phyloP scores from a whole-genome alignment of 2,797 vertebrate genomes.

The Falco biarmicus region DNA sequence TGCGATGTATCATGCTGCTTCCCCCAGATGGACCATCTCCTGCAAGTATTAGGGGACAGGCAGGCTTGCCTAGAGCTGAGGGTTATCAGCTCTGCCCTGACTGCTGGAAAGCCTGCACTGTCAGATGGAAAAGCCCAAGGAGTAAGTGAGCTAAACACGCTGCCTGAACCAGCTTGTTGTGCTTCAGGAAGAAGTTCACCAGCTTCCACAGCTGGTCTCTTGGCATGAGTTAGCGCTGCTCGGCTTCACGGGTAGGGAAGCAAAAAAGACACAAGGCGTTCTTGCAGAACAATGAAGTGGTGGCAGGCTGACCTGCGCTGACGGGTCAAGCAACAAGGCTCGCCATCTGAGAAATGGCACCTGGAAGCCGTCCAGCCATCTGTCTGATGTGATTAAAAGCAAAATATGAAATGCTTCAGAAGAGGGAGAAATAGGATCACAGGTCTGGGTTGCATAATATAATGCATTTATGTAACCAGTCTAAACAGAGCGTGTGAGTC shows the following conservation, averaged over 20 bases:
- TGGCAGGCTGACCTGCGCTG: not conserved
- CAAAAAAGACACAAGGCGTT: not conserved
- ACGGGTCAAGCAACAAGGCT: not conserved
- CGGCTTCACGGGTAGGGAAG: not conserved
- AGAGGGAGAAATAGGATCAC: constrained; percentile 30
- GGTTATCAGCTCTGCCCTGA: not conserved
- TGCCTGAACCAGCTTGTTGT: not conserved
- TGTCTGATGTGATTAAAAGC: constrained; percentile 46
- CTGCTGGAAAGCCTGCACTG: not conserved
- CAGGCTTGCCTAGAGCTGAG: not conserved
- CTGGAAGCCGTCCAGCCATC: constrained; percentile 23
- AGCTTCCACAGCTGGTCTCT: not conserved
- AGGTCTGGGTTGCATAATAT: constrained; percentile 64
- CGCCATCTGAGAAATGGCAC: not conserved
- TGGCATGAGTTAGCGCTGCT: not conserved
- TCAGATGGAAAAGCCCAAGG: not conserved
- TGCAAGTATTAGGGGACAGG: not conserved
- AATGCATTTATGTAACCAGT: constrained; percentile 66
- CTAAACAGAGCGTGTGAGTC: constrained; percentile 57
- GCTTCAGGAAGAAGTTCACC: not conserved
- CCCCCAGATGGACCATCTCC: not conserved
- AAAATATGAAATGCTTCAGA: constrained; percentile 58
- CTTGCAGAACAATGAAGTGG: not conserved
- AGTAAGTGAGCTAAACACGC: fast-evolving
- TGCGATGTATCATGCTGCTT: fast-evolving